These are phyloP conservation scores for Calcarius ornatus DNA, from an alignment of 2,113 vertebrate genomes.

Conservation along the genomic window DNA sequence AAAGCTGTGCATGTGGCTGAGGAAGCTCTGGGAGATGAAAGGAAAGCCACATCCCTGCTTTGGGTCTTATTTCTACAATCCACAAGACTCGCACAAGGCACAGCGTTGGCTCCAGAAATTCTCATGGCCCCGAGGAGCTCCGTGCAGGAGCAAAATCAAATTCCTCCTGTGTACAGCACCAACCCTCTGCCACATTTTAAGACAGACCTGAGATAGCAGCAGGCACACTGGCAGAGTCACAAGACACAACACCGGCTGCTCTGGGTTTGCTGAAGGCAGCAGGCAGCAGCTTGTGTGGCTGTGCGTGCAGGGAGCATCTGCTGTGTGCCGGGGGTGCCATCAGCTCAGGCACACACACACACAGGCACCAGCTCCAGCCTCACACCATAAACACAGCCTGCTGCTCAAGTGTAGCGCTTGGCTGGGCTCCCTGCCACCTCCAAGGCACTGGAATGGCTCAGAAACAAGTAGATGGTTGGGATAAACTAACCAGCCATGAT, in stretches of 20 bases:
- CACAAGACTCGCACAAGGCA: neutral
- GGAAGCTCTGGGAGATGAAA: neutral
- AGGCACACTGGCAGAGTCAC: neutral
- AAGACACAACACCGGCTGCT: constrained; percentile 49
- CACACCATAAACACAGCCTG: constrained; percentile 46
- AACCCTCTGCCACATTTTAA: neutral
- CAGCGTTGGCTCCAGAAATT: neutral
- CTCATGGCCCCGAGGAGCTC: neutral
- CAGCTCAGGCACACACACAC: neutral
- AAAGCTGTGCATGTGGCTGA: neutral
- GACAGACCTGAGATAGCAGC: neutral
- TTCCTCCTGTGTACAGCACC: neutral
- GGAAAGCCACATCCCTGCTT: neutral
- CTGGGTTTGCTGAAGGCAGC: neutral
- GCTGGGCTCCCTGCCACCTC: constrained; percentile 15
- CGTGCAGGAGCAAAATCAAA: neutral
- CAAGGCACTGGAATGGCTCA: neutral
- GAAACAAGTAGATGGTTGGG: neutral
- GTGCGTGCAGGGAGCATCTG: constrained; percentile 20
- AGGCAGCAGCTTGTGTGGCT: neutral
- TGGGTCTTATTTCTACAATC: neutral
- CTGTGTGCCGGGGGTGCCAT: neutral
- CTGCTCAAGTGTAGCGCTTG: neutral
- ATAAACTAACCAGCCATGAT: neutral
- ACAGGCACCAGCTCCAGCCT: neutral